Base-by-base conservation (phyloP, 2,888 invertebrate species). In the Drosophila peninsularis region DNA sequence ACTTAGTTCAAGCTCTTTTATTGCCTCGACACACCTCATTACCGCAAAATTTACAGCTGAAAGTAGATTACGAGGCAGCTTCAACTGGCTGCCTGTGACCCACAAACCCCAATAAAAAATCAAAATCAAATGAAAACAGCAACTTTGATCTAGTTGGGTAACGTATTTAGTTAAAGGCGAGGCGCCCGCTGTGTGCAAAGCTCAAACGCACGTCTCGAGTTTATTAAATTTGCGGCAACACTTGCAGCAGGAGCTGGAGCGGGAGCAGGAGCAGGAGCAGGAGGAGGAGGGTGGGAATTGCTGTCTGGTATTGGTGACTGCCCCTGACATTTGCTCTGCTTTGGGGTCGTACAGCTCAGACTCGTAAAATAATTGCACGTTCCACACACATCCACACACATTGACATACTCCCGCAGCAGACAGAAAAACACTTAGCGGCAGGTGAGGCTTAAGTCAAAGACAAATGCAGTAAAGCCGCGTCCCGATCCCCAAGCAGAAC, bases 151-250 rank as follows among this genome's bases (percentile, higher is more conserved):
- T 87, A 74, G 81, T 82, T 88, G 50, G 75, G 55, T 70, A 86
- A 88, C 83, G 74, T 77, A 77, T 82, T 82, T 85, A 71, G 61
- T 64, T 62, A 58, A 67, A 55, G 58, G 56, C 78, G 64, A 37
- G 3, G 21, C 14, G 14, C 49, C 53, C 45, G 49, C 45, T 44
- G 37, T 41, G 62, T 52, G 42, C 82, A 88, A 71, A 85, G 78
- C 89, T 80, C 84, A 86, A 88, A 82, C 87, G 87, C 89, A 88
- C 89, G 89, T 88, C 84, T 86, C 70, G 71, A 80, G 84, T 88
- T 86, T 83, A 83, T 83, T 83, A 86, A 83, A 83, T 83, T 83
- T 83, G 89, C 68, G 87, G 81, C 89, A 88, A 86, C 88, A 88
- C 82, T 88, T 88, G 83, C 77, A 75, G 52, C 65, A 50, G 64